Evolutionary conservation across 2,888 invertebrate genomes (phyloP).

Genomic region (Meliscaeva auricollis): DNA sequence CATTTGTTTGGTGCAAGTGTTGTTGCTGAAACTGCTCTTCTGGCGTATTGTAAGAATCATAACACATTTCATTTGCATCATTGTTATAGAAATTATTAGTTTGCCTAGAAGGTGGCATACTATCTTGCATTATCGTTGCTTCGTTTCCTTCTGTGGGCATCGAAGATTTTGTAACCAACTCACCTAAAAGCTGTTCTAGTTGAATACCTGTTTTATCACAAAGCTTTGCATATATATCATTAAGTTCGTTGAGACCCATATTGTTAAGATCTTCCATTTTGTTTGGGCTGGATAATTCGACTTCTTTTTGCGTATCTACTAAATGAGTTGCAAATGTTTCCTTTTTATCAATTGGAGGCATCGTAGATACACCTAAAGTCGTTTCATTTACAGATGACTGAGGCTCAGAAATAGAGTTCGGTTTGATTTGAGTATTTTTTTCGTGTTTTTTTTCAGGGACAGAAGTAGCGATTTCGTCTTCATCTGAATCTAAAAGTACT

Average conservation of each 20-base stretch:
- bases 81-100: background rate
- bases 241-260: conserved; percentile 46
- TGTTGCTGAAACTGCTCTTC: conserved; percentile 18
- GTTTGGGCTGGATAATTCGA: background rate
- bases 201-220: conserved; percentile 59
- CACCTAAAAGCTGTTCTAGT: conserved; percentile 47
- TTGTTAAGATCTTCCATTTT: conserved; percentile 30
- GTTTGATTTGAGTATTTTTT: background rate
- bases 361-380: no score
- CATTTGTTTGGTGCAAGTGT: background rate
- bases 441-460: background rate
- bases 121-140: background rate
- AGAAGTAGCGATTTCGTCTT: background rate
- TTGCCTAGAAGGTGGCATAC: background rate
- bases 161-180: conserved; percentile 35
- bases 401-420: background rate
- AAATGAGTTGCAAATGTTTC: background rate
- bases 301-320: background rate
- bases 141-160: background rate
- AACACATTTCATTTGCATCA: background rate
- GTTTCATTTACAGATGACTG: background rate
- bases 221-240: conserved; percentile 41
- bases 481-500: conserved; percentile 56
- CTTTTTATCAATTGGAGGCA: background rate
- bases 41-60: background rate